Evolutionary conservation across 2,888 invertebrate species (phyloP), one percentile per base, ranked within the genome.

Genomic region (Linyphia triangularis): DNA sequence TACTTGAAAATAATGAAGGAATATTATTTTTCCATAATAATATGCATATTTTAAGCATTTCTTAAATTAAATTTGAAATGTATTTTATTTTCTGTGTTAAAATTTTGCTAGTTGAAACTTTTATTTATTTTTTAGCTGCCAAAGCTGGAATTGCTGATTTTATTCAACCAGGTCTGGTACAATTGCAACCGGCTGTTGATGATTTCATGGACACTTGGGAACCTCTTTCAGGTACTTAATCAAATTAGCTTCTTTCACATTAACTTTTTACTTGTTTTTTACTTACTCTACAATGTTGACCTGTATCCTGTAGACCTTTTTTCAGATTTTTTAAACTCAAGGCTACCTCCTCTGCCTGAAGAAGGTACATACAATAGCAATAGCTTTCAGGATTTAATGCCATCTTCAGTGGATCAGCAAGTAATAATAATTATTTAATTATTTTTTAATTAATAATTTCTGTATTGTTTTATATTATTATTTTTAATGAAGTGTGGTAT

Each of bases 101-200:
- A 61, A 61, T 61, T 61, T 61, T n/a, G n/a, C n/a, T n/a, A n/a
- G n/a, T n/a, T n/a, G n/a, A n/a, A n/a, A n/a, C n/a, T n/a, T n/a
- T n/a, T n/a, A n/a, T n/a, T n/a, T 33, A 33, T n/a, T 81, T 40
- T 73, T 24, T 16, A 86, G 88, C 85, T 96, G 97, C 96, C 65
- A 92, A 96, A 93, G 96, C 97, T 81, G 93, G 93, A 72, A 96
- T 96, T 92, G 97, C 98, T 72, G 98, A 99, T 94, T 97, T 99
- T 92, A 98, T 99, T 93, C 99, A 99, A 94, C 99, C 99, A 78
- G 98, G 98, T 92, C 95, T 99, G 92, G 96, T 98, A 59, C 98
- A 99, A 81, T 94, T 99, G 89, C 99, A 99, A 93, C 99, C 99
- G 90, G 98, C 97, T 93, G 95, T 99, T 92, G 98, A 98, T 92